Base-by-base conservation (phyloP, 2,888 invertebrate species). In the Amphiduros pacificus region DNA sequence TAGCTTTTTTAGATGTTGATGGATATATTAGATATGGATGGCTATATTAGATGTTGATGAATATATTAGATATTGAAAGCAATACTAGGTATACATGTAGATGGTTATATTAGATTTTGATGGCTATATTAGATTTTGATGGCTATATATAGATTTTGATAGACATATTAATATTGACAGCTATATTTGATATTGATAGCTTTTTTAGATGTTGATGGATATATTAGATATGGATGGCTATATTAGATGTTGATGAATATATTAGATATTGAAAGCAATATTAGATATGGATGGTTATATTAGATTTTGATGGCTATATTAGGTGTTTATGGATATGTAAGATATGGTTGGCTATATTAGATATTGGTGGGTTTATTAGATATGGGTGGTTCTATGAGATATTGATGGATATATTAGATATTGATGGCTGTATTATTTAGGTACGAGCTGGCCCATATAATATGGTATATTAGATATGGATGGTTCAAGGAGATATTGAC, bases 391-490 rank as follows among this genome's bases (percentile, higher is more conserved):
- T 48, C 48, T 48, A 9, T 48, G 22, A 9, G 6, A 14, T 48
- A 9, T 48, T 48, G 20, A 48, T 9, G 9, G 36, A 14, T 9
- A 14, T 36, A 14, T 36, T 36, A 9, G 11, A 11, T 9, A 14
- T 36, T 11, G 11, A 36, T 36, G 14, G 36, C 9, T 11, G 14
- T 14, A 11, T 14, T 36, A 36, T 11, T 28, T 20, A 54, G 54
- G 36, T 54, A 54, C 22, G 54, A 54, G 32, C n/a, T n/a, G n/a
- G n/a, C n/a, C n/a, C n/a, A 36, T 36, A 36, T 14, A 36, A 36
- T 36, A 11, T 36, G 11, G 9, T 36, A 11, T 36, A 9, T 9
- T 36, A 36, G n/a, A 36, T 36, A 36, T 36, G 36, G 14, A 11
- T 11, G 14, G n/a, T n/a, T n/a, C n/a, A n/a, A n/a, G n/a, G n/a